Evolutionary conservation across 2,888 invertebrate genomes (phyloP), one percentile per base, ranked within the genome.

Genomic region (Cerastis leucographa): DNA sequence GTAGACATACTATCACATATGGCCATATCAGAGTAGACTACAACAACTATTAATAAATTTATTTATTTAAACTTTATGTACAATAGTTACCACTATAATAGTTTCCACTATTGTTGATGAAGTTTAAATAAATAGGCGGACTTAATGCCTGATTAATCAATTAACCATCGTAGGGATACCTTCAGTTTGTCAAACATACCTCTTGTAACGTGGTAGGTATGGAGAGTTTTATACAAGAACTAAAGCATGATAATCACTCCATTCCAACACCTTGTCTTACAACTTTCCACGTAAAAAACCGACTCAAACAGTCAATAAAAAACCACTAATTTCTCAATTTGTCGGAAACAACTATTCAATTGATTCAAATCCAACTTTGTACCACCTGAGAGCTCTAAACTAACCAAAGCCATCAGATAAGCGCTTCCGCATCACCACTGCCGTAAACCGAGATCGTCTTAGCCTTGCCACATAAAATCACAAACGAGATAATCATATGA

Each of bases 401-500:
- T 25, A 67, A 46, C 22, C 2, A 73, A 54, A 46, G 19, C 40
- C 62, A 85, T 59, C 71, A 64, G 85, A 85, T 81, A 84, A 81
- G 42, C 22, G 14, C 61, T 85, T 83, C 83, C 83, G 67, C 44
- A 70, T n/a, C 56, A 44, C 71, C 40, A 17, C 22, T 44, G 35
- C 46, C 17, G 19, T 83, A 85, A 85, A 83, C 76, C 14, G 59
- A 40, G 70, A 81, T 73, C 67, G 76, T 71, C 71, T 54, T 54
- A 81, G 81, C 61, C 56, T 72, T 71, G 67, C 64, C 59, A 42
- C 82, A 81, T 83, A 85, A 83, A 83, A 67, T 83, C 59, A 42
- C 61, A 73, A 85, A 85, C 82, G 42, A 81, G 78, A 84, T 85
- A 85, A 84, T 85, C 83, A 81, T 81, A 83, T 77, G 85, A 71